Conservation (phyloP, 2,888 invertebrate species). For the Drosophila mulleri region DNA sequence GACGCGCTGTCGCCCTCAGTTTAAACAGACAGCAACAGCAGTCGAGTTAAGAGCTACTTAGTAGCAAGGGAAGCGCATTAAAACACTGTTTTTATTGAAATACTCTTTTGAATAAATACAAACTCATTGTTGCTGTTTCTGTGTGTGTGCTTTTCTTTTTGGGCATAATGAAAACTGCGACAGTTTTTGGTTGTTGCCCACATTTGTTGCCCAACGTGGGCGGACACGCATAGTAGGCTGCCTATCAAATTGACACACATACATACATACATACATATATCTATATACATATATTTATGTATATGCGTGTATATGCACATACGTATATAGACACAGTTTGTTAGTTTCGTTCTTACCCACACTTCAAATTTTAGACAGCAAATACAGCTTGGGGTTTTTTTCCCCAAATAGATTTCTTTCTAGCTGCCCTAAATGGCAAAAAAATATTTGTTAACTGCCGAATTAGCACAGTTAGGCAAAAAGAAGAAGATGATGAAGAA, state of each 20-base stretch:
- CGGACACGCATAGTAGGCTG: slow-evolving; percentile 43
- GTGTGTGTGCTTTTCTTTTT: slow-evolving; percentile 22
- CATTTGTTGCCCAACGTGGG: slow-evolving; percentile 42
- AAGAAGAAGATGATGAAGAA: slow-evolving; percentile 25
- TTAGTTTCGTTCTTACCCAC: slow-evolving; percentile 41
- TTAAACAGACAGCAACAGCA: slow-evolving; percentile 42
- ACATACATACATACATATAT: not conserved
- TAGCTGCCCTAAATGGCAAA: slow-evolving; percentile 23
- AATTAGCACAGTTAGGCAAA: slow-evolving; percentile 26
- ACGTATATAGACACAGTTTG: slow-evolving; percentile 1
- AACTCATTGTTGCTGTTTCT: not conserved
- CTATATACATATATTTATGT: not conserved
- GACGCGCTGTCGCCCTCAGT: slow-evolving; percentile 68
- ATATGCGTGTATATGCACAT: not conserved
- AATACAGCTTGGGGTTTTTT: slow-evolving; percentile 57
- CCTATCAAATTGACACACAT: slow-evolving; percentile 26
- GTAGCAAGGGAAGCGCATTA: slow-evolving; percentile 19
- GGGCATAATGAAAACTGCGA: slow-evolving; percentile 57
- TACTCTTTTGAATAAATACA: slow-evolving; percentile 27
- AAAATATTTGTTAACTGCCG: slow-evolving; percentile 25
- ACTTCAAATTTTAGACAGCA: slow-evolving; percentile 33
- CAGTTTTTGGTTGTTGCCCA: slow-evolving; percentile 54
- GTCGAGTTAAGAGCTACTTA: slow-evolving; percentile 33
- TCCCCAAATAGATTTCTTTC: slow-evolving; percentile 28
- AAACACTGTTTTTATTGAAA: slow-evolving; percentile 32